Base-by-base conservation (phyloP, 2,113 vertebrate species). In the Pseudorhombus dupliciocellatus region DNA sequence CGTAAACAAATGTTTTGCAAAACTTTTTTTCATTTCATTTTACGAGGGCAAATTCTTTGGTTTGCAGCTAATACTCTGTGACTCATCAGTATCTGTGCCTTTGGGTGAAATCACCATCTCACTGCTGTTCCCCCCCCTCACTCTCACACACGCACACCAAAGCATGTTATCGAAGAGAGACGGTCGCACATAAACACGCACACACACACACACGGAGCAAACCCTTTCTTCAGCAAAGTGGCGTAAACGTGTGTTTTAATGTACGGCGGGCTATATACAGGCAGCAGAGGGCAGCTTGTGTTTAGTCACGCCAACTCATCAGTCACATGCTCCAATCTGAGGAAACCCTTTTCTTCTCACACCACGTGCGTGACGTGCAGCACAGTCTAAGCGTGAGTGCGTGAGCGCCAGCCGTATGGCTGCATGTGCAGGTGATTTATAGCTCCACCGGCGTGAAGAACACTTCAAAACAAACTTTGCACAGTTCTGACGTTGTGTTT, bases 311-410 rank as follows among this genome's bases (percentile, higher is more conserved):
- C 28, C 20, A 25, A 50, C 44, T 31, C 3, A 68, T 70, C 46
- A 63, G 57, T 83, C 77, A 60, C 66, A 66, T 79, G 71, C 65
- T 74, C 59, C 66, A 25, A 73, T 8, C 66, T 0, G 6, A 57
- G 73, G 71, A 85, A 88, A 65, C 42, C 37, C 31, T 60, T 68
- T 60, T 74, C 44, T 73, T 0, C 58, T 67, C 62, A 66, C 52
- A 54, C 46, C 48, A 14, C n/a, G n/a, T 26, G 34, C 2, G 18
- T 26, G 8, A 68, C 14, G 12, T 67, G 62, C 40, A 61, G 84
- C 74, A 57, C 48, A 50, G 60, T 56, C n/a, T n/a, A n/a, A n/a
- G n/a, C n/a, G n/a, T n/a, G 7, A 9, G 46, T 50, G 18, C 1
- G 7, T 21, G 46, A 16, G 40, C 12, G 64, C 25, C 2, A 1